Evolutionary conservation across 2,888 invertebrate species (phyloP), one percentile per base, ranked within the genome.

Genomic region (Antheraea yamamai): DNA sequence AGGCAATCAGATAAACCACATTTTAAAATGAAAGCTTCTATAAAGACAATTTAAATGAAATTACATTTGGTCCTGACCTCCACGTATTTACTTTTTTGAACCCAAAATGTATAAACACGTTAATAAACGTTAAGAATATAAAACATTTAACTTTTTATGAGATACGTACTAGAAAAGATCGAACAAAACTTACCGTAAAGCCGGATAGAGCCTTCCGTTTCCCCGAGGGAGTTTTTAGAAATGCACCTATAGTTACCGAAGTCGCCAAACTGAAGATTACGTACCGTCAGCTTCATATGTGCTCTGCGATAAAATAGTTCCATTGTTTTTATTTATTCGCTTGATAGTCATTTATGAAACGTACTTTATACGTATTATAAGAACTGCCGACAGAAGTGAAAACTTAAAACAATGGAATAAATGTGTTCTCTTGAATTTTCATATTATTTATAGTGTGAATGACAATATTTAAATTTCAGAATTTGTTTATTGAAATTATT

Each of bases 191-290:
- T 95, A 98, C 98, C 98, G 92, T 98, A 98, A 81, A 98, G 96
- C 89, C 98, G 96, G 90, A 98, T 98, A 83, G 98, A 98, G 83
- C 98, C 98, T 93, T 98, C 98, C 16, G 98, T 98, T 95, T 98
- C 98, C 78, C 98, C 98, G 72, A 98, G 96, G 75, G 98, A 98
- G 94, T 98, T 98, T 94, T 98, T 98, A 83, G 98, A 98, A 92
- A 98, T 97, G 95, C 98, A 98, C 85, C 97, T 96, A 93, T 98
- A 98, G 95, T 97, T 98, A 79, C 98, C 98, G 88, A 98, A 98
- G 95, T 98, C 98, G 75, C 96, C 97, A 76, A 96, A 95, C 90
- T 97, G 97, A 78, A 98, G 96, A 94, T 97, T 97, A 86, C 97
- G 96, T 83, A 98, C 97, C 79, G 97, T 98, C 85, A 98, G 95